Evolutionary conservation across 2,888 invertebrate species (phyloP).

Genomic region (Marronus borbonicus): DNA sequence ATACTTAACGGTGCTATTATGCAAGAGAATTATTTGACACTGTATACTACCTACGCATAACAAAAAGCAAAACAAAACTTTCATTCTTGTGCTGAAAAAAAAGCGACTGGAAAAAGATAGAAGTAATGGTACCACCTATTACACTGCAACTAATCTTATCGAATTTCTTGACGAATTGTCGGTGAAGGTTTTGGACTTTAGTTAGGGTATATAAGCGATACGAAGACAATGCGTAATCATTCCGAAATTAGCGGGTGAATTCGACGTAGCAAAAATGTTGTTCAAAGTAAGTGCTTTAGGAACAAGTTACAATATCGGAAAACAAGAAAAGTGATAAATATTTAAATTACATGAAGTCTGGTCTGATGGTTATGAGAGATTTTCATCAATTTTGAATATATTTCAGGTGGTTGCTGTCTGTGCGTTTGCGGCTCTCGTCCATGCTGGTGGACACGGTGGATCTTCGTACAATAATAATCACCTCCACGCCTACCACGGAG

Average conservation of each 20-base stretch:
- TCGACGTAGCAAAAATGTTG: conserved; percentile 10
- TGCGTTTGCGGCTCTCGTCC: conserved; percentile 18
- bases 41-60: neutral
- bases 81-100: conserved; percentile 14
- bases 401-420: conserved; percentile 24
- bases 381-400: neutral
- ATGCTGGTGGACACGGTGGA: conserved; percentile 22
- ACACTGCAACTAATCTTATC: neutral
- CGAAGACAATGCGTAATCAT: conserved; percentile 32
- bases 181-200: conserved; percentile 32
- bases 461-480: conserved; percentile 34
- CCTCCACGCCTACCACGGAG: conserved; percentile 32
- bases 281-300: conserved; percentile 25
- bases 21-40: conserved; percentile 5
- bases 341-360: too few relatives aligned
- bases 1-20: conserved; percentile 13
- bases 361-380: too few relatives aligned
- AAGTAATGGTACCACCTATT: neutral
- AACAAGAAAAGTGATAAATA: neutral
- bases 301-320: neutral
- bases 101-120: neutral
- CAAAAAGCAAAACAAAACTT: conserved; percentile 19
- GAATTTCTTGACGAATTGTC: conserved; percentile 34
- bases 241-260: neutral
- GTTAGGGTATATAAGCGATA: conserved; percentile 21